Base-by-base conservation (phyloP, 2,888 invertebrate species). In the Altica lythri region DNA sequence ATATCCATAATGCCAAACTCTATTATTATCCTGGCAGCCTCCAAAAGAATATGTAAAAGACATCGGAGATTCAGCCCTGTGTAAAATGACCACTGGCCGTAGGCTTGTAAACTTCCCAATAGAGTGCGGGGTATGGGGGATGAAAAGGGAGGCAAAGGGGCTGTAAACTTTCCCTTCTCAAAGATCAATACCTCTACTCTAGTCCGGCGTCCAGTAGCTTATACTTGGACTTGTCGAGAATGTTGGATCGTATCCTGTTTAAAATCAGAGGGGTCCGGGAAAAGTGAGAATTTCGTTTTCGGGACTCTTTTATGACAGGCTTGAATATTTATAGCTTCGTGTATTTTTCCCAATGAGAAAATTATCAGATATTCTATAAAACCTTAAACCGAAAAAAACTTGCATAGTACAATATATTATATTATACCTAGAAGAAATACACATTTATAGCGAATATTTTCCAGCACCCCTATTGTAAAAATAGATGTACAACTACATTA, bases 91-190 rank as follows among this genome's bases (percentile, higher is more conserved):
- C 77, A 77, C 75, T 75, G 77, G 76, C 74, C 75, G 72, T 73
- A 69, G 73, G 74, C 74, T 73, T 75, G 74, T 75, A 75, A 75
- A 75, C 72, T 75, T 72, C 70, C 70, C 71, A 68, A 70, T 65
- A 66, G 63, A 62, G 57, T 61, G 64, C 58, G 63, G 64, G 60
- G 61, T 50, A 60, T 56, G 51, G 60, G 53, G 52, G 47, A 38
- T 29, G 42, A 55, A 55, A 53, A 56, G 63, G 57, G 53, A 53
- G 62, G 66, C 59, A 65, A 67, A 68, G 72, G 74, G 75, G 75
- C 73, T 76, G 75, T 76, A 77, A 77, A 76, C 76, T 77, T 76
- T 76, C 76, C 75, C 76, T 76, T 75, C 77, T 77, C 77, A 77
- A 76, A 77, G 77, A 77, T 77, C 77, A 77, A 77, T 77, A 77